Conservation (phyloP, 2,113 vertebrate genomes). For the Embiotoca jacksoni region DNA sequence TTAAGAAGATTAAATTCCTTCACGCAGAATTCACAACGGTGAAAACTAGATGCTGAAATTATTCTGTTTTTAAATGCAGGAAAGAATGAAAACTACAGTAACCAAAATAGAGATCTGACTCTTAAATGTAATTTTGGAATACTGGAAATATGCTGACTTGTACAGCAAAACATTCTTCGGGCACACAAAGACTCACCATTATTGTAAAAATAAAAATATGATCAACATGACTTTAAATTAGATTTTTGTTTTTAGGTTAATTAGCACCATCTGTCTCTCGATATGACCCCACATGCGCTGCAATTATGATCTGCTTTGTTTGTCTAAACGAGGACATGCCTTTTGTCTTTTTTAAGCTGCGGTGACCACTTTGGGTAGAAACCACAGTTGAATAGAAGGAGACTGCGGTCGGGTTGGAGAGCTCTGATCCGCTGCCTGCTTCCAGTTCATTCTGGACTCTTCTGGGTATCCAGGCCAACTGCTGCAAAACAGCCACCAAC, state of each 20-base stretch:
- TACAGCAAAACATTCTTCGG: neutral
- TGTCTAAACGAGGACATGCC: slow-evolving; percentile 50
- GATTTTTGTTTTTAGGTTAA: neutral
- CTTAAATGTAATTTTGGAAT: too few relatives aligned
- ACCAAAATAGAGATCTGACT: slow-evolving; percentile 3
- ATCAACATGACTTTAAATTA: neutral
- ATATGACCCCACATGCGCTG: neutral
- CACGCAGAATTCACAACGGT: neutral
- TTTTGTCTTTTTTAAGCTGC: slow-evolving; percentile 78
- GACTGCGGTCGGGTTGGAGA: slow-evolving; percentile 62
- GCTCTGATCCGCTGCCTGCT: slow-evolving; percentile 48
- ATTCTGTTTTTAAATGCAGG: neutral
- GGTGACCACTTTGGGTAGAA: slow-evolving; percentile 71
- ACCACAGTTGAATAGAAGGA: slow-evolving; percentile 58
- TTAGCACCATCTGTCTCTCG: neutral
- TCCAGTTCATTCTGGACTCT: slow-evolving; percentile 47
- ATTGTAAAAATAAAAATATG: too few relatives aligned
- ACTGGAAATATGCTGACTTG: neutral
- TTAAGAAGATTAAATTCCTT: slow-evolving; percentile 45
- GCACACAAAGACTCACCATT: neutral
- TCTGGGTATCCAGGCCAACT: slow-evolving; percentile 44
- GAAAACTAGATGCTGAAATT: neutral
- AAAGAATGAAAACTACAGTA: slow-evolving; percentile 29
- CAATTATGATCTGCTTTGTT: slow-evolving; percentile 13
- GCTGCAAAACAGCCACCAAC: slow-evolving; percentile 46